These are phyloP conservation scores for Scaptomyza cyrtandrae DNA, from an alignment of 2,888 invertebrate species.

Conservation along the genomic window DNA sequence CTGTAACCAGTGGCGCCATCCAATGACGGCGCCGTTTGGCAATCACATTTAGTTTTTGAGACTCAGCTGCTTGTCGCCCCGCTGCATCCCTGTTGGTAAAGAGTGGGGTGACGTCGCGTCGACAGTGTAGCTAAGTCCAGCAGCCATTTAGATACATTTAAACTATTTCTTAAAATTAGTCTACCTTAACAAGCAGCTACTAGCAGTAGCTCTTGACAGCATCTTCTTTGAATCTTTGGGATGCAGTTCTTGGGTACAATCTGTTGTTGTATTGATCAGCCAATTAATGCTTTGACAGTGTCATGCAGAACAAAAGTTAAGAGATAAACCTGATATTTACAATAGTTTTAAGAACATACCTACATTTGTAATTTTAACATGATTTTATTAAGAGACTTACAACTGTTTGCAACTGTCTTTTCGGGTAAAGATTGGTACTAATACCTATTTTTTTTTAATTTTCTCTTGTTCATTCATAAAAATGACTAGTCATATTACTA, in stretches of 20 bases:
- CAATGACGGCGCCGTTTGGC: slow-evolving; percentile 68
- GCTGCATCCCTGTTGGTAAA: slow-evolving; percentile 2
- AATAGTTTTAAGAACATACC: neutral
- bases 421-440: neutral
- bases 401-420: neutral
- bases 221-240: no score
- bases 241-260: neutral
- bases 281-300: neutral
- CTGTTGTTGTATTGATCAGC: no score
- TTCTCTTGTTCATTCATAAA: slow-evolving; percentile 65
- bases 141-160: slow-evolving; percentile 16
- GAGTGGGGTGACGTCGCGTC: slow-evolving; percentile 18
- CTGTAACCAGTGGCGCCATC: slow-evolving; percentile 44
- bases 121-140: neutral
- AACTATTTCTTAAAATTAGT: neutral
- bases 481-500: slow-evolving; percentile 67
- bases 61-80: slow-evolving; percentile 18
- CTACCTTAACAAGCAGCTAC: neutral
- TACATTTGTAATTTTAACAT: neutral
- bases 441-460: slow-evolving; percentile 2
- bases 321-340: neutral
- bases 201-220: neutral
- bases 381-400: neutral
- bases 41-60: slow-evolving; percentile 69
- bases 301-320: neutral